Base-by-base conservation (phyloP, 2,888 invertebrate species). In the Digitonthophagus gazella region DNA sequence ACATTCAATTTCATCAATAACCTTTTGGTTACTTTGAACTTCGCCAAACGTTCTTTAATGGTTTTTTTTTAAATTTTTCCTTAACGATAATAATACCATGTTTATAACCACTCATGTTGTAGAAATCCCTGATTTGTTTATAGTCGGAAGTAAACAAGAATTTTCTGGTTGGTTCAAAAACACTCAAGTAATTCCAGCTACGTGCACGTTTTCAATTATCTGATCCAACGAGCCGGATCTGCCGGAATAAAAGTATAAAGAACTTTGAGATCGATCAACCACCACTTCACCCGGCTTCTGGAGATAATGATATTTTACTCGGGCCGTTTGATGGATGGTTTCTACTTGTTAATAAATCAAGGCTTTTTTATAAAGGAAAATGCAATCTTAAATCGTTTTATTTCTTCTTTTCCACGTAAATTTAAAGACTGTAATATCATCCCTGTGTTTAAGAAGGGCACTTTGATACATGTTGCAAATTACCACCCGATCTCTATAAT, bases 241-340 rank as follows among this genome's bases (percentile, higher is more conserved):
- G 0, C 90, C 88, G 66, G 90, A 91, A 83, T 90, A 95, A 78
- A 95, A 87, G 70, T 88, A 87, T 2, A 96, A 80, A 14, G 85
- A 85, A 54, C 86, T 84, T 66, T 88, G 88, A 69, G 87, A 86
- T 18, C 90, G 88, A 8, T 95, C 87, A 0, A 88, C 93, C 8
- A 94, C 83, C 15, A 93, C 91, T 77, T 93, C 89, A 0, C n/a
- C n/a, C n/a, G n/a, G 91, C 92, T 80, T 93, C 90, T 15, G 93
- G 93, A 11, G 95, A 92, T 58, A 96, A 83, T 0, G 92, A 91
- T 67, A 94, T 87, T 72, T 84, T 84, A 5, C 90, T 86, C 8
- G 86, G 80, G 1, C 28, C 28, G 4, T 75, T 71, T 0, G 84
- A 84, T 0, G 85, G 84, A 76, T 89, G 89, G 19, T 82, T 83